These are phyloP conservation scores for Pomatorhinus ruficollis DNA, from an alignment of 2,113 vertebrate species.

Conservation along the genomic window DNA sequence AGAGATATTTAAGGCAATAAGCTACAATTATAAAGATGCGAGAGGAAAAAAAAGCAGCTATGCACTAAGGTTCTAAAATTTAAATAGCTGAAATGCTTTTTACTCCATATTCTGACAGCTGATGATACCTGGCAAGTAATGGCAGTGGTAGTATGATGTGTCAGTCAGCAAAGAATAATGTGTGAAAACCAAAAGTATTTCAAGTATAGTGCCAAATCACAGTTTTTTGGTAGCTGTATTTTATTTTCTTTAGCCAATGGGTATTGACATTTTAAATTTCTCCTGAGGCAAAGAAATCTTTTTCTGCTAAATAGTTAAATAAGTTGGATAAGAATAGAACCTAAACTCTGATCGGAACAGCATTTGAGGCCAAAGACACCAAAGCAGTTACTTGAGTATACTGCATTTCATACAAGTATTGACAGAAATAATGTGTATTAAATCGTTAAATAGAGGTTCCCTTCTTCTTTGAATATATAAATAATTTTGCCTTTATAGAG, in stretches of 20 bases:
- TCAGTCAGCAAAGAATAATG: slow-evolving; percentile 14
- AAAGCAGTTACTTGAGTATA: neutral
- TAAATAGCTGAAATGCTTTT: neutral
- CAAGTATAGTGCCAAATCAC: neutral
- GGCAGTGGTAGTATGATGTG: neutral
- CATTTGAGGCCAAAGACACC: neutral
- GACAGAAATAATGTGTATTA: neutral
- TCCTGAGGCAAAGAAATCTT: neutral
- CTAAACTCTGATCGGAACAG: neutral
- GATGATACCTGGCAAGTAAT: neutral
- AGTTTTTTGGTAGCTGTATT: neutral
- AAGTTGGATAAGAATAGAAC: slow-evolving; percentile 18
- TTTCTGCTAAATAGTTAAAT: slow-evolving; percentile 33
- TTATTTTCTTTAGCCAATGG: neutral
- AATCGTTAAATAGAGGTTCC: neutral
- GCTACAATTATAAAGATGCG: neutral
- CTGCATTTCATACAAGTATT: neutral
- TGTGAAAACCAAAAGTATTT: slow-evolving; percentile 8
- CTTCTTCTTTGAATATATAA: neutral
- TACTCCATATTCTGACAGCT: neutral
- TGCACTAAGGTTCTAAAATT: neutral
- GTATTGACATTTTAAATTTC: slow-evolving; percentile 21
- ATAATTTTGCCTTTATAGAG: neutral
- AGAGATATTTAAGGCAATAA: neutral
- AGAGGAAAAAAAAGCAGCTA: neutral